phyloP scores from a whole-genome alignment of 37 sponge, comb jelly and placozoan genomes.

The Geodia barretti region DNA sequence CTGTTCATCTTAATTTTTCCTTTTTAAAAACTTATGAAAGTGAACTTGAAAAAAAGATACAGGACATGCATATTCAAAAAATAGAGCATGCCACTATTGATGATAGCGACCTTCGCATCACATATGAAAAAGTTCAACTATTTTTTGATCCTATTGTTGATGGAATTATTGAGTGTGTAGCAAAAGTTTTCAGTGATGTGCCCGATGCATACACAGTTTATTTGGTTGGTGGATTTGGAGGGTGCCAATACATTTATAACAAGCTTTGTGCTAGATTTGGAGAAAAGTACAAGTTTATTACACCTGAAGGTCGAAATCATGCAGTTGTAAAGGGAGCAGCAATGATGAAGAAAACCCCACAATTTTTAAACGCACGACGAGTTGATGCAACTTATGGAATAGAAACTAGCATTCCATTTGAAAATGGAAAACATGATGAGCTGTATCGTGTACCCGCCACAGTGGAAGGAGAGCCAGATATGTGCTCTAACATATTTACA shows the following conservation, averaged over 20 bases:
- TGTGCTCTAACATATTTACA: constrained; percentile 20
- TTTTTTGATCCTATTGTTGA: constrained; percentile 18
- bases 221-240: constrained; percentile 49
- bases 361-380: constrained; percentile 20
- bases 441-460: background rate
- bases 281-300: background rate
- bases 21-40: no score
- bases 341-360: constrained; percentile 13
- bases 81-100: background rate
- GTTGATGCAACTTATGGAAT: constrained; percentile 56
- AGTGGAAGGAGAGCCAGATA: no score
- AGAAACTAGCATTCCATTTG: constrained; percentile 10
- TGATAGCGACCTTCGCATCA: background rate
- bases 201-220: constrained; percentile 6
- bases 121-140: constrained; percentile 1
- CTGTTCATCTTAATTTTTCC: background rate
- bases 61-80: background rate
- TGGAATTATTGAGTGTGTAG: constrained; percentile 6
- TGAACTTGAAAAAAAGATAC: background rate
- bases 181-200: background rate
- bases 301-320: background rate
- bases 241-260: constrained; percentile 17
- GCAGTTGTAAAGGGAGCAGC: constrained; percentile 32
- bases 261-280: background rate
- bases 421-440: constrained; percentile 9